A percentile compares a stretch with the other conserved stretches of the same genome.
Evolutionary conservation across 2,797 vertebrate species (phyloP).

Genomic region (Bucorvus abyssinicus): DNA sequence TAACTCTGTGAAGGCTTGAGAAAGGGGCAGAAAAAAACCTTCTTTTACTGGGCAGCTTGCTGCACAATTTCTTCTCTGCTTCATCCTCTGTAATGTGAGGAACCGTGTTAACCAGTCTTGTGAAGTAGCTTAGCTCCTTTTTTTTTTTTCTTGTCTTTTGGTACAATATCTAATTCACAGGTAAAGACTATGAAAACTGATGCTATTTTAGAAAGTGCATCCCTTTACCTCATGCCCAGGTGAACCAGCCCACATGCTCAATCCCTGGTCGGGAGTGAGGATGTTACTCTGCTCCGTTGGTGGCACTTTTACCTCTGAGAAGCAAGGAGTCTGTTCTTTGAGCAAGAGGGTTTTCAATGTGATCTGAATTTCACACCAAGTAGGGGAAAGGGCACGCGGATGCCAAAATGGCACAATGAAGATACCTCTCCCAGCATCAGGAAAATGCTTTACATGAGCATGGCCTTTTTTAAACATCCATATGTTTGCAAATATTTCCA

Average conservation of each 20-base stretch:
- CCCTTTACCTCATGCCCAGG: neutral
- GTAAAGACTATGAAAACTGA: neutral
- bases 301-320: neutral
- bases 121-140: neutral
- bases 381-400: neutral
- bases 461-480: neutral
- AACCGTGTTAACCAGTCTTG: rapidly evolving
- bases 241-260: neutral
- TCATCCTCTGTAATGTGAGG: neutral
- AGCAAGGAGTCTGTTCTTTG: neutral
- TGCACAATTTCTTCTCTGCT: neutral
- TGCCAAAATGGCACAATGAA: neutral
- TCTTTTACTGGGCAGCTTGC: neutral
- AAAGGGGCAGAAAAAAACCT: neutral
- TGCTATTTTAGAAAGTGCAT: neutral
- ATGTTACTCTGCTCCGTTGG: neutral
- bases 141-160: neutral
- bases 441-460: neutral
- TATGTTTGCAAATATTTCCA: neutral
- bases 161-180: no score
- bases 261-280: neutral
- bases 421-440: neutral
- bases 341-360: neutral
- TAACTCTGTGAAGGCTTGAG: neutral
- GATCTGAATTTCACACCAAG: neutral